Percentiles rank a stretch among this genome's conserved stretches.
Conservation (phyloP, 2,797 vertebrate species). For the Brachymystax lenok region DNA sequence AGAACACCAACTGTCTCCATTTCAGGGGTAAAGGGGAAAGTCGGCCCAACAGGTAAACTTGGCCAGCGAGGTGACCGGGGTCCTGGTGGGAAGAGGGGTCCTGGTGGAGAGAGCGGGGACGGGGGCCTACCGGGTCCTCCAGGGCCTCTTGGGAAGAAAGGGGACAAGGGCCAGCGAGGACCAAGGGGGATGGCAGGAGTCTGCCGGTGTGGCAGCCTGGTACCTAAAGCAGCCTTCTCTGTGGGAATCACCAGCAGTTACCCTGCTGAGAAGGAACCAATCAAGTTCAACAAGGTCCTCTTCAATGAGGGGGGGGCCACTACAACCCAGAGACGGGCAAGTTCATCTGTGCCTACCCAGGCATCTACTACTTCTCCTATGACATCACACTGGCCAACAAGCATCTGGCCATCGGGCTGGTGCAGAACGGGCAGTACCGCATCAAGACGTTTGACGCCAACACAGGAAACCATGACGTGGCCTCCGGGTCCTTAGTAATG, state of each 20-base stretch:
- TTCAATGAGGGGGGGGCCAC: constrained; percentile 93
- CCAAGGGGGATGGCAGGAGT: constrained; percentile 80
- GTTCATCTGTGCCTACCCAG: constrained; percentile 93
- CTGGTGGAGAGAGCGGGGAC: constrained; percentile 78
- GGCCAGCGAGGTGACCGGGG: constrained; percentile 91
- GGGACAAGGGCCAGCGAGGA: constrained; percentile 86
- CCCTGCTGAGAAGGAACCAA: constrained; percentile 88
- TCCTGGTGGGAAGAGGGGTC: constrained; percentile 88
- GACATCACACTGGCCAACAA: constrained; percentile 97
- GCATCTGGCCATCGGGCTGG: constrained; percentile 91
- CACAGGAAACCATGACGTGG: constrained; percentile 95
- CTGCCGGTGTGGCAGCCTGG: constrained; percentile 90
- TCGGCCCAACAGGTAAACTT: constrained; percentile 84
- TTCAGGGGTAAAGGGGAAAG: constrained; percentile 90
- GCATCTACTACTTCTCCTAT: constrained; percentile 96
- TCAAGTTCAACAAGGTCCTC: constrained; percentile 94
- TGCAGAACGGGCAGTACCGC: constrained; percentile 92
- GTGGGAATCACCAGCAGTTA: constrained; percentile 97
- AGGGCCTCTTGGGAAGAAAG: constrained; percentile 82
- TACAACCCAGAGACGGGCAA: constrained; percentile 93
- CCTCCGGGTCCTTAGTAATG: constrained; percentile 92
- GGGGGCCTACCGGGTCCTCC: constrained; percentile 77
- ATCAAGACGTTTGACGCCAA: constrained; percentile 97
- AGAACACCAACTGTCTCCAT: constrained; percentile 50
- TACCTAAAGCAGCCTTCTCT: constrained; percentile 94